A percentile compares a stretch with the other conserved stretches of the same genome.
Evolutionary conservation across 2,113 vertebrate species (phyloP).

Genomic region (Pseudorhombus dupliciocellatus): DNA sequence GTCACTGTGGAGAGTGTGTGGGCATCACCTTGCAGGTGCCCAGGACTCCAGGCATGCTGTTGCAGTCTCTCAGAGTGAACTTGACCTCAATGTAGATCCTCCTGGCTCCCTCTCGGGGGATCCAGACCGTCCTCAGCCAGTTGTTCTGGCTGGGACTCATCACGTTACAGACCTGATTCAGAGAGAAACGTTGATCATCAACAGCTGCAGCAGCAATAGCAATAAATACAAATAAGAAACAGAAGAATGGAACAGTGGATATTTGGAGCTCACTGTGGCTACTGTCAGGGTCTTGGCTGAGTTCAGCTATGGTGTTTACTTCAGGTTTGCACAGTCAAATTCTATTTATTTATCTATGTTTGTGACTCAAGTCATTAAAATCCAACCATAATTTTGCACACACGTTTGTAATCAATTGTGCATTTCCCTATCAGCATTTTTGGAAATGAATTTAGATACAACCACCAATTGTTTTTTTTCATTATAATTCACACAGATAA

Average conservation of each 20-base stretch:
- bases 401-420: not conserved
- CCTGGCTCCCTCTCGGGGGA: constrained; percentile 88
- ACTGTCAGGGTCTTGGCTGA: too few species aligned
- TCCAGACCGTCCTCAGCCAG: constrained; percentile 94
- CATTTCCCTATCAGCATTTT: not conserved
- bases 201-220: not conserved
- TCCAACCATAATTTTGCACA: not conserved
- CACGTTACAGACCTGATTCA: constrained; percentile 91
- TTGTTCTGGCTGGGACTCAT: constrained; percentile 98
- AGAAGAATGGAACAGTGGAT: not conserved
- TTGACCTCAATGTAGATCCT: constrained; percentile 95
- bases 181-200: not conserved
- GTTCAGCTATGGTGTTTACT: too few species aligned
- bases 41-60: constrained; percentile 96
- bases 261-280: too few species aligned
- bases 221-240: not conserved
- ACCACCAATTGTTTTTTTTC: not conserved
- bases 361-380: not conserved
- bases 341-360: not conserved
- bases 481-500: not conserved
- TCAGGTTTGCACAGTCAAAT: not conserved
- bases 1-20: not conserved
- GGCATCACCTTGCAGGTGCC: constrained; percentile 90
- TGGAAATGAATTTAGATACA: not conserved
- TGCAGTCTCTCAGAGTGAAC: constrained; percentile 95